Evolutionary conservation across 37 sponge, comb jelly and placozoan genomes (phyloP).

Genomic region (Beroe ovata): DNA sequence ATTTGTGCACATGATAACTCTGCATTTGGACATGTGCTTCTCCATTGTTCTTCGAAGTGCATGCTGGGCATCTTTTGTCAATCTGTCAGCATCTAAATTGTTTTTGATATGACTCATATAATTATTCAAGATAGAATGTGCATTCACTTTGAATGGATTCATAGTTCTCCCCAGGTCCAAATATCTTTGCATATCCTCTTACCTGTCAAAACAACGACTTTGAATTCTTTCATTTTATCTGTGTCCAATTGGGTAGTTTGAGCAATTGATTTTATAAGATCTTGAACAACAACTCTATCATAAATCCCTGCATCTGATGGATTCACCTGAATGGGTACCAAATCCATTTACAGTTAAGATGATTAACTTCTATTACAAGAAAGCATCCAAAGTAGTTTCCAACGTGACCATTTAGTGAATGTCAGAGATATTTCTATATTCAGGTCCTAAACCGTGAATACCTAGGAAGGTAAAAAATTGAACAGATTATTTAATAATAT

Average conservation of each 20-base stretch:
- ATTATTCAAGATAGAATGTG: too few species aligned
- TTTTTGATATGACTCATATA: too few species aligned
- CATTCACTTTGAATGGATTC: too few species aligned
- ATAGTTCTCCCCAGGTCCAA: too few species aligned
- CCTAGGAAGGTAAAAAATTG: too few species aligned
- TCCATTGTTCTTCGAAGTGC: conserved; percentile 98
- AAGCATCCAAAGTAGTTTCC: too few species aligned
- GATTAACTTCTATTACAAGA: too few species aligned
- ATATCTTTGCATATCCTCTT: background rate
- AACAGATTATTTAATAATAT: too few species aligned
- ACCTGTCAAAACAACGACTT: conserved; percentile 73
- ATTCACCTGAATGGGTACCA: conserved; percentile 35
- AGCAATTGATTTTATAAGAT: conserved; percentile 88
- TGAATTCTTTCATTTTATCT: conserved; percentile 80
- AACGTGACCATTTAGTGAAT: too few species aligned
- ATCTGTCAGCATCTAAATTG: conserved; percentile 76
- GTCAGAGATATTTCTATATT: too few species aligned
- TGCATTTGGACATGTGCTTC: conserved; percentile 91
- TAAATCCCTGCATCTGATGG: conserved; percentile 88
- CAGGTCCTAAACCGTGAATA: too few species aligned
- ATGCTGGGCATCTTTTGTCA: conserved; percentile 96
- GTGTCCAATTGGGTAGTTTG: conserved; percentile 84
- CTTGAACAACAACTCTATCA: conserved; percentile 92
- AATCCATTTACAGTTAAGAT: too few species aligned
- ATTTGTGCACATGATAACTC: conserved; percentile 97